Evolutionary conservation across 2,888 invertebrate genomes (phyloP), one percentile per base, ranked within the genome.

Genomic region (Pollenia griseotomentosa): DNA sequence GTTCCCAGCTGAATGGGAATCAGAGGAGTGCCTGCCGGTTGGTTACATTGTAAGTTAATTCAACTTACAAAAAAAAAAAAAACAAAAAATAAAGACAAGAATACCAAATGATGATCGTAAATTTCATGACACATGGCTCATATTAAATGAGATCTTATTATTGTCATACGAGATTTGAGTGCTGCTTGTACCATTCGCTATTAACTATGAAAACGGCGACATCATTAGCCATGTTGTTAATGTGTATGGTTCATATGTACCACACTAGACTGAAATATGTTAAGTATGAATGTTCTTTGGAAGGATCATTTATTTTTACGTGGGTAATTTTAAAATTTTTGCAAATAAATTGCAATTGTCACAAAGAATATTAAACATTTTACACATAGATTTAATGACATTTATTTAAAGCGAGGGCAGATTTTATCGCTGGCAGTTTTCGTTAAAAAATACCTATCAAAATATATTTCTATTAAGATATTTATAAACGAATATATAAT

Each of bases 121-220:
- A 80, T 83, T 57, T 80, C 63, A 70, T 53, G 63, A 65, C 86
- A 86, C 79, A 70, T 79, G 83, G 53, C 83, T 71, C 71, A 80
- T 71, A 79, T 75, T 79, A 53, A 79, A 83, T 55, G 57, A 68
- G 79, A 80, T 79, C 59, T 84, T 77, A 61, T 82, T 83, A 70
- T 70, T 55, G 48, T 70, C 48, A 71, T 44, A n/a, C 19, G 8
- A 68, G 48, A 63, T 65, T 78, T 61, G 16, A 79, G 53, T 40
- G 40, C 53, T 33, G 53, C 63, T 65, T 65, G 70, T 42, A 65
- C 12, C 33, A 42, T 44, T 57, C 44, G 44, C 19, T 74, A 33
- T 65, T 11, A 75, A 46, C 10, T 44, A 68, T 68, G 59, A 33
- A 61, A 53, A 53, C 33, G 6, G 46, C 65, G 44, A 53, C 23